A percentile compares a stretch with the other conserved stretches of the same genome.
phyloP scores from a whole-genome alignment of 2,113 vertebrate species.

The Camelus bactrianus region DNA sequence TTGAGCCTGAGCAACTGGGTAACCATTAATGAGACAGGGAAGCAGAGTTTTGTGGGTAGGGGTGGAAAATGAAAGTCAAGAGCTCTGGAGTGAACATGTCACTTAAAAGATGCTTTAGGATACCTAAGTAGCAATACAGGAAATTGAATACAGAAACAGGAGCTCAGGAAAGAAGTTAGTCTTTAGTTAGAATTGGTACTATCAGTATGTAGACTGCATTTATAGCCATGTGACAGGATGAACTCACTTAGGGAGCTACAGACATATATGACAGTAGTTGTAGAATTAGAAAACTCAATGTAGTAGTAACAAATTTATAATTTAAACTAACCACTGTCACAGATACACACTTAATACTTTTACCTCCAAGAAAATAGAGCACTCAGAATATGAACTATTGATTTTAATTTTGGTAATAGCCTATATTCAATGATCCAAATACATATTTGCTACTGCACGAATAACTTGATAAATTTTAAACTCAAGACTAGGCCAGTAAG shows the following conservation, averaged over 20 bases:
- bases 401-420: background rate
- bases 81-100: background rate
- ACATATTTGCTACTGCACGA: background rate
- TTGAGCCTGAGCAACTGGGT: background rate
- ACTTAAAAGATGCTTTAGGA: background rate
- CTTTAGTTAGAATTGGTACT: background rate
- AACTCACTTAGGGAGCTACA: background rate
- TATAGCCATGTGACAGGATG: background rate
- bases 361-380: background rate
- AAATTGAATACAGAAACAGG: background rate
- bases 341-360: background rate
- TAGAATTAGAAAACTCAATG: background rate
- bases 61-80: background rate
- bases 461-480: background rate
- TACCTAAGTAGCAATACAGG: background rate
- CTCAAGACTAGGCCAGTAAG: background rate
- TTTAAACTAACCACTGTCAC: background rate
- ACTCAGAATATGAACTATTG: slow-evolving; percentile 7
- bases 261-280: background rate
- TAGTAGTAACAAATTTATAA: background rate
- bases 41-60: background rate
- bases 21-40: background rate
- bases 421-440: background rate
- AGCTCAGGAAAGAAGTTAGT: background rate
- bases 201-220: background rate